These are phyloP conservation scores for Rattus norvegicus DNA, from an alignment of 2,113 vertebrate genomes.

Conservation along the genomic window DNA sequence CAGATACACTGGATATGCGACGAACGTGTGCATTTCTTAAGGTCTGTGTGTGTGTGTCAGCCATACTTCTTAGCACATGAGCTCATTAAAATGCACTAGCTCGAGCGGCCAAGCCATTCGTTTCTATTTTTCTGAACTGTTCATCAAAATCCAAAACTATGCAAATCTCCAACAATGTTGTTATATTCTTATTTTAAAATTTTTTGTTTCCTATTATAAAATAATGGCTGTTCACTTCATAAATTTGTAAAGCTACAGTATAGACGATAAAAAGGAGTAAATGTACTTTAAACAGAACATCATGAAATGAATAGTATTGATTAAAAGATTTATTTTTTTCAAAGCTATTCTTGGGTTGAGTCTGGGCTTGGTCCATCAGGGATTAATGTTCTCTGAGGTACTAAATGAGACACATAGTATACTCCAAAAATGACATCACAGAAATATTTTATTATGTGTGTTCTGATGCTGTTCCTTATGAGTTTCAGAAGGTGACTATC, in stretches of 20 bases:
- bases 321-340: background rate
- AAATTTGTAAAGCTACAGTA: background rate
- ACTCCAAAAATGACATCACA: background rate
- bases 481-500: background rate
- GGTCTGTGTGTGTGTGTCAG: background rate
- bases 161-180: conserved; percentile 4
- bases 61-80: background rate
- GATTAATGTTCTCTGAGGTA: background rate
- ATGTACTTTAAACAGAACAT: conserved; percentile 13
- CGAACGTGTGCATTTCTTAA: background rate
- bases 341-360: background rate
- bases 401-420: background rate
- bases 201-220: conserved; percentile 19
- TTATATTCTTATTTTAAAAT: conserved; percentile 15
- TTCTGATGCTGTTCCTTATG: background rate
- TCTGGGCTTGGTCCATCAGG: background rate
- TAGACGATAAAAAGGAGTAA: conserved; percentile 1
- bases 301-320: background rate
- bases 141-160: conserved; percentile 48
- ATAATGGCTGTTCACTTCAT: background rate
- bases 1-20: background rate
- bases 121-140: conserved; percentile 36
- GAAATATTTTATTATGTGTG: background rate
- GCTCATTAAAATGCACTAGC: background rate
- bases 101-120: background rate